Percentiles rank a stretch among this genome's conserved stretches.
phyloP scores from a whole-genome alignment of 2,888 invertebrate species.

The Microplitis deprimator region DNA sequence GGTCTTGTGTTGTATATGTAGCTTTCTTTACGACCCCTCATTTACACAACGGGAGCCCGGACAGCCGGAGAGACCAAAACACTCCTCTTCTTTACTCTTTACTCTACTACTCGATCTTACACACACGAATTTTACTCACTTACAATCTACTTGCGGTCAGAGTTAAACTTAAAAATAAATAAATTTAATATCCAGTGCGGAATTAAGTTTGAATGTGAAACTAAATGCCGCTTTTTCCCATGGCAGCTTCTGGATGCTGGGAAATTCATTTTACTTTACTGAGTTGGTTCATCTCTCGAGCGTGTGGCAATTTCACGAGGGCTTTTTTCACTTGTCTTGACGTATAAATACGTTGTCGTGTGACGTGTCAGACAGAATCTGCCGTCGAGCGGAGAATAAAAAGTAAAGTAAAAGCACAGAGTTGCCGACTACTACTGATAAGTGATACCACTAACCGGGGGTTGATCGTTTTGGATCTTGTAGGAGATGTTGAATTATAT shows the following conservation, averaged over 20 bases:
- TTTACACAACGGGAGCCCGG: constrained; percentile 63
- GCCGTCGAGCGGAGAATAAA: constrained; percentile 1
- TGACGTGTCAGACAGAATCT: constrained; percentile 22
- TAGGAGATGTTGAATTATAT: neutral
- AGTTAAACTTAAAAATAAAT: too few relatives aligned
- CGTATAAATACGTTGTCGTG: constrained; percentile 26
- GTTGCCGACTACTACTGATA: neutral
- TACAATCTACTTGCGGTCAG: too few relatives aligned
- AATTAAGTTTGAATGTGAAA: too few relatives aligned
- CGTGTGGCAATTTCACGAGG: constrained; percentile 25
- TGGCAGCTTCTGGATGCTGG: neutral
- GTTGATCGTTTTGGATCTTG: neutral
- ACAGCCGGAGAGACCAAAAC: constrained; percentile 42
- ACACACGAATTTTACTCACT: too few relatives aligned
- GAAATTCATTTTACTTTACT: constrained; percentile 15
- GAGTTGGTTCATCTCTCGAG: constrained; percentile 7
- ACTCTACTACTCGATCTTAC: neutral
- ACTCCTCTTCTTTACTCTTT: constrained; percentile 46
- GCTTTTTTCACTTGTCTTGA: neutral
- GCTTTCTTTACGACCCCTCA: constrained; percentile 65
- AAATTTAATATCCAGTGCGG: too few relatives aligned
- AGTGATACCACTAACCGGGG: constrained; percentile 1
- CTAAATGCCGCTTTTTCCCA: too few relatives aligned
- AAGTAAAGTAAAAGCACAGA: neutral
- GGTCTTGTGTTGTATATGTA: constrained; percentile 42